Base-by-base conservation (phyloP, 2,888 invertebrate species). In the Schizaphis graminum region DNA sequence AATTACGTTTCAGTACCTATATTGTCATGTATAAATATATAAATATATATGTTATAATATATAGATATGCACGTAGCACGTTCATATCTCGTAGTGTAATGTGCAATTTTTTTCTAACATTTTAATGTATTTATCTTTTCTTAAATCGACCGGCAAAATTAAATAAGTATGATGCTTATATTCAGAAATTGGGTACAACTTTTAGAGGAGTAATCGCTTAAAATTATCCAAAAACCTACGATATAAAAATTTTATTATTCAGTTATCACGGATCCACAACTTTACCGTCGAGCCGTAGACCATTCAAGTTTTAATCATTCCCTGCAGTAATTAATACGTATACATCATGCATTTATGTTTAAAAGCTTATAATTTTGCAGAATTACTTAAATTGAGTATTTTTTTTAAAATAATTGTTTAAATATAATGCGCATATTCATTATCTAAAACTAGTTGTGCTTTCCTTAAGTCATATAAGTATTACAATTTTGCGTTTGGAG, bases 81-180 rank as follows among this genome's bases (percentile, higher is more conserved):
- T 89, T 89, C 56, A 89, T 41, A 28, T 57, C 28, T 35, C 57
- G 41, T 89, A 41, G 16, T 89, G 88, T 89, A 89, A 57, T 57
- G 89, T 49, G 56, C 11, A 1, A 24, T 87, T 87, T 47, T 47
- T 87, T 87, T 28, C 47, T 13, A n/a, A 16, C 13, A 28, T 86
- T 28, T 7, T 47, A n/a, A 49, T 47, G 86, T 35, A 88, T 53
- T 56, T 53, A 35, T 67, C n/a, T 67, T 11, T 13, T 0, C 13
- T 3, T 35, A 88, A 89, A 89, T 89, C 13, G 35, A 56, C 88
- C n/a, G 28, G 24, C 7, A n/a, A 49, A 44, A 26, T 16, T 47
- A 21, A 87, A 87, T n/a, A 49, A n/a, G 49, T 87, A n/a, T 28
- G 49, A 16, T 49, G n/a, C n/a, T 35, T 7, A 67, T 67, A 67